phyloP scores from a whole-genome alignment of 2,113 vertebrate species.

The Galeopterus variegatus region DNA sequence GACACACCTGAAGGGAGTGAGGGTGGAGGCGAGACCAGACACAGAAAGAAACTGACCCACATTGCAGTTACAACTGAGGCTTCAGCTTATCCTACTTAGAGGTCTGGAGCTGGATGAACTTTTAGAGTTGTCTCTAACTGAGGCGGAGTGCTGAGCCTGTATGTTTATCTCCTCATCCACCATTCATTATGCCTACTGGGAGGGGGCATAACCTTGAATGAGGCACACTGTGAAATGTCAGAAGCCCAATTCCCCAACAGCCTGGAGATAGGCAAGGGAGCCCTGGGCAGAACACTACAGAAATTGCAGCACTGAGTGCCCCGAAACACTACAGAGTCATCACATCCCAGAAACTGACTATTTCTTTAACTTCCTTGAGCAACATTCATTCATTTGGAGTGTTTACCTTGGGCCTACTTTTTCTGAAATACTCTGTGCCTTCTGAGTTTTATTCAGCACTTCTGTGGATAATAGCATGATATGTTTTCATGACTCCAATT shows the following conservation, averaged over 20 bases:
- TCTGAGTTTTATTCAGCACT: neutral
- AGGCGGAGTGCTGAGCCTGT: neutral
- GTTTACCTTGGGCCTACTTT: neutral
- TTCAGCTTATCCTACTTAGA: neutral
- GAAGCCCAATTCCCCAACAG: neutral
- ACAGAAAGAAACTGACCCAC: neutral
- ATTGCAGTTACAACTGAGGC: rapidly evolving
- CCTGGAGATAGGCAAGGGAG: neutral
- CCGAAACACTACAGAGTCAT: neutral
- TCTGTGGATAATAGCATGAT: neutral
- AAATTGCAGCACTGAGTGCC: rapidly evolving
- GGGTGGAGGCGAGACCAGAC: rapidly evolving
- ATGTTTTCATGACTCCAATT: neutral
- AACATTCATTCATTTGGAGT: neutral
- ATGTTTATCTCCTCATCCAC: neutral
- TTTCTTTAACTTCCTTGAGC: no score
- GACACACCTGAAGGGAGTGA: neutral
- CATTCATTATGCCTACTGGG: neutral
- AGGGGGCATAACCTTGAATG: no score
- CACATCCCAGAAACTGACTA: neutral
- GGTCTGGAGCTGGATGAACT: neutral
- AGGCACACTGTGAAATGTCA: neutral
- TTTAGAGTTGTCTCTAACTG: neutral
- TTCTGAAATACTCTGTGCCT: neutral
- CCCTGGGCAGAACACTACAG: rapidly evolving